Evolutionary conservation across 2,888 invertebrate species (phyloP), one percentile per base, ranked within the genome.

Genomic region (Phyllotreta striolata): DNA sequence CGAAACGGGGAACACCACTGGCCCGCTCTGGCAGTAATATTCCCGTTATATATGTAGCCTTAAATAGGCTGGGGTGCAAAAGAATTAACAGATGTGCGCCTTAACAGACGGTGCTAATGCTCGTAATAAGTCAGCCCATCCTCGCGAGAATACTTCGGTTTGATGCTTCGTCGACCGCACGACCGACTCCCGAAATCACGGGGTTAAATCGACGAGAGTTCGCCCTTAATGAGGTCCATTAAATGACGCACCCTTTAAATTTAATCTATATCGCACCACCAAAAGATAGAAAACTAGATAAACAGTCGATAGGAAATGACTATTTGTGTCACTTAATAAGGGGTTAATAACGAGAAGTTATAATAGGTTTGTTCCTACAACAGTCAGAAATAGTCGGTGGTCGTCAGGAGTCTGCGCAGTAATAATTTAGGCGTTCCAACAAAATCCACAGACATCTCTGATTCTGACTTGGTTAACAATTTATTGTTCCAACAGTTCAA

Each of bases 31-130:
- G 6, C 8, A 35, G 55, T 47, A 54, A 57, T 60, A 75, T 76
- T 77, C 77, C 70, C 73, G 72, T 74, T 75, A 73, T 69, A 4
- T 24, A 61, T 69, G 24, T 24, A 61, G 63, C 62, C 64, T 64
- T 66, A 67, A 73, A 72, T 68, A 68, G 67, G 68, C 61, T 72
- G 75, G 80, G 80, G 80, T 78, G 80, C n/a, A n/a, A 80, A 82
- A 80, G 80, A 81, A 82, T 81, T 81, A 82, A 82, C 82, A 82
- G 82, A 82, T 82, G 82, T 79, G 81, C 80, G 13, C 14, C 78
- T 24, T 59, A 79, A 79, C 80, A 81, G 81, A 80, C 80, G 80
- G 80, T 78, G 81, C 80, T 81, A 80, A 80, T 79, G 80, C 78
- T 73, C 70, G 76, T 79, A 78, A 78, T 77, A 76, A 74, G 72